Evolutionary conservation across 2,113 vertebrate species (phyloP).

Genomic region (Eclectus roratus): DNA sequence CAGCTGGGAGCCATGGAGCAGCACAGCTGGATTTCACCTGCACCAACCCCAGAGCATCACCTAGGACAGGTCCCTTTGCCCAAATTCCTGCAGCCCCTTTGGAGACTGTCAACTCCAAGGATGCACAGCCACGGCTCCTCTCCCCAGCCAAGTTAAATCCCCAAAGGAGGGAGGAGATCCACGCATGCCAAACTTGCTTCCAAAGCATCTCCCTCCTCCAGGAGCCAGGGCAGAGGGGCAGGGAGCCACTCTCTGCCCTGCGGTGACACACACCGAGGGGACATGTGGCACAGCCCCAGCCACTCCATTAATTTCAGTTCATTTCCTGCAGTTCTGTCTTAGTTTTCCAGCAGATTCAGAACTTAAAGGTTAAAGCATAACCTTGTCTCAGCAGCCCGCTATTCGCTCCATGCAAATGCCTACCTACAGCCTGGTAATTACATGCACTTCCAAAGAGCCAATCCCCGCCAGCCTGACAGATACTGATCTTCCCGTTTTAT

Average conservation of each 20-base stretch:
- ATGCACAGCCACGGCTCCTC: not conserved
- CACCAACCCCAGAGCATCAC: not conserved
- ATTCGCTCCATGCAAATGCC: constrained; percentile 84
- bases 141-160: not conserved
- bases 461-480: constrained; percentile 85
- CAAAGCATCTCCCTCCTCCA: constrained; percentile 15
- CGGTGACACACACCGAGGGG: constrained; percentile 19
- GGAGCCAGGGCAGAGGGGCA: constrained; percentile 21
- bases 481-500: constrained; percentile 86
- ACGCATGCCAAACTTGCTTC: not conserved
- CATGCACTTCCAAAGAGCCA: constrained; percentile 90
- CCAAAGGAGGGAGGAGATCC: not conserved
- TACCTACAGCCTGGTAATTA: constrained; percentile 91
- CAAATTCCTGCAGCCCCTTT: not conserved
- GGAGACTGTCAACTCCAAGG: not conserved
- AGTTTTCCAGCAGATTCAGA: constrained; percentile 72
- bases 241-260: not conserved
- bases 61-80: not conserved
- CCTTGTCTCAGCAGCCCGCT: constrained; percentile 79
- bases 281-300: constrained; percentile 43
- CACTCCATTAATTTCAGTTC: constrained; percentile 71
- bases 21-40: not conserved
- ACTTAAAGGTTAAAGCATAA: constrained; percentile 81
- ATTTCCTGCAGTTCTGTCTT: constrained; percentile 74
- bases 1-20: not conserved